Evolutionary conservation across 2,113 vertebrate genomes (phyloP), one percentile per base, ranked within the genome.

Genomic region (Peucedramus taeniatus): DNA sequence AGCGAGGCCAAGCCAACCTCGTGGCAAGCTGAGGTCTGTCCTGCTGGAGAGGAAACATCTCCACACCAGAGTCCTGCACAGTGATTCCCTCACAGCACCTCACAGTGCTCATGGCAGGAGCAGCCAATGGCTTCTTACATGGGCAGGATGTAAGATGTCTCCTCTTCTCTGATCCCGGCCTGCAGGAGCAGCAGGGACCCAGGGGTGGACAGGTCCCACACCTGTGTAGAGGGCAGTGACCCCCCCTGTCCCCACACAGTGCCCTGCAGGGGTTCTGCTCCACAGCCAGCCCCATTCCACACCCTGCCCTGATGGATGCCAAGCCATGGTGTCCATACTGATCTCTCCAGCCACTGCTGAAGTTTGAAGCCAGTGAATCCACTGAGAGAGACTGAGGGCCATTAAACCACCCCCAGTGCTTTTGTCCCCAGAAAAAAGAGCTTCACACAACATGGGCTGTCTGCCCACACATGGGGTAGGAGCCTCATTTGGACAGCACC

Each of bases 361-460:
- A 11, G 31, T 40, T 27, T 53, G 61, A 75, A 94, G 59, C 44
- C 82, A 94, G 28, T 0, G 0, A 76, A 44, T 49, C 86, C 44
- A 33, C 1, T 42, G n/a, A 64, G 18, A 57, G 60, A 91, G 17
- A 28, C n/a, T 77, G 68, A 96, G 71, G 64, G 42, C 0, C 90
- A 98, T 96, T 93, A 97, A 87, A 96, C 87, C 61, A 91, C 39
- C 44, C 75, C 97, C 45, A 8, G 81, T 39, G 79, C 92, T 95
- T 91, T 74, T 19, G 60, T 56, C 63, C 50, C 75, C 96, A 87
- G 66, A 95, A 96, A 27, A 96, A 92, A 96, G 93, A 95, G 76
- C 88, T 96, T 98, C 97, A 96, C 92, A 96, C 96, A 95, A 95
- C 37, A 96, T 18, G 37, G 96, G 93, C 91, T 44, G 61, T 64